Percentiles rank a stretch among this genome's conserved stretches.
These are phyloP conservation scores for Pangasius larnaudii DNA, from an alignment of 2,797 vertebrate species.

Conservation along the genomic window DNA sequence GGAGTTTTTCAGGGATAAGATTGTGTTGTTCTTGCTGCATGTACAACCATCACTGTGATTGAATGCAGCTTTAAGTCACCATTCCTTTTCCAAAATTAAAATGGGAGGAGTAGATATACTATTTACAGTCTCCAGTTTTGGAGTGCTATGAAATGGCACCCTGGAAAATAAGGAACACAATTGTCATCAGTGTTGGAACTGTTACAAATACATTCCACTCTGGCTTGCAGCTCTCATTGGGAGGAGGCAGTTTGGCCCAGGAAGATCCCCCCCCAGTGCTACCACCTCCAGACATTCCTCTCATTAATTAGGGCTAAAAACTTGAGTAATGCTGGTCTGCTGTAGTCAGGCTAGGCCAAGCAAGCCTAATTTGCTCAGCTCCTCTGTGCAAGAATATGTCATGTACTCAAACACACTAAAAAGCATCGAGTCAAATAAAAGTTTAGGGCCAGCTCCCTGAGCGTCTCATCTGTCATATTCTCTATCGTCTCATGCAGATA, in stretches of 20 bases:
- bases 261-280: background rate
- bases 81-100: background rate
- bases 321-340: slow-evolving; percentile 23
- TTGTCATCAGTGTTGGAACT: slow-evolving; percentile 49
- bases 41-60: background rate
- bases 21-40: background rate
- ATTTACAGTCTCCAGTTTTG: slow-evolving; percentile 1
- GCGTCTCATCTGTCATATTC: background rate
- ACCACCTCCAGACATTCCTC: slow-evolving; percentile 7
- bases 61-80: background rate
- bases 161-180: slow-evolving; percentile 65
- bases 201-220: slow-evolving; percentile 51
- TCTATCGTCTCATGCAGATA: background rate
- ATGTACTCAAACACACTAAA: background rate
- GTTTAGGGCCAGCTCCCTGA: too few relatives aligned
- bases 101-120: background rate
- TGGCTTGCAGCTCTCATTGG: slow-evolving; percentile 39
- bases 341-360: background rate
- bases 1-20: slow-evolving; percentile 1
- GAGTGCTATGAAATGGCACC: slow-evolving; percentile 58
- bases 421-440: background rate
- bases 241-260: slow-evolving; percentile 25
- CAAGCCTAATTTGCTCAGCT: background rate
- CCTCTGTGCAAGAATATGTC: slow-evolving; percentile 7
- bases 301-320: slow-evolving; percentile 36